Percentiles rank a stretch among this genome's conserved stretches.
Evolutionary conservation across 2,888 invertebrate species (phyloP).

Genomic region (Pyrrhia umbra): DNA sequence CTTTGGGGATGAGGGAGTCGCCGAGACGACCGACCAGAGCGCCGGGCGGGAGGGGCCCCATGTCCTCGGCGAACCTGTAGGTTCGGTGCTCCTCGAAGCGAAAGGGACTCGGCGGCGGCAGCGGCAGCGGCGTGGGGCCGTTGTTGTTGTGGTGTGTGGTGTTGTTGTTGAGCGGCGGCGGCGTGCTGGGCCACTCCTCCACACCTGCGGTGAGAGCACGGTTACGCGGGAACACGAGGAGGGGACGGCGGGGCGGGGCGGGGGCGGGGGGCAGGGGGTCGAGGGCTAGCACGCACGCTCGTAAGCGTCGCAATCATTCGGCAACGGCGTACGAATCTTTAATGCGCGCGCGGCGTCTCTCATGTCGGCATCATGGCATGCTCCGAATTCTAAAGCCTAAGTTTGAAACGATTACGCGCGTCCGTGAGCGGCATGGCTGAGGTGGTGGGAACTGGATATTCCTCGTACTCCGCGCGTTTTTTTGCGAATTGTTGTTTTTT

Average conservation of each 20-base stretch:
- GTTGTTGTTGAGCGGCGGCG: conserved; percentile 89
- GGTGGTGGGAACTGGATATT: conserved; percentile 80
- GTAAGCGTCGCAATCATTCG: conserved; percentile 77
- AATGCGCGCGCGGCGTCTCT: conserved; percentile 78
- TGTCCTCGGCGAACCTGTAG: conserved; percentile 96
- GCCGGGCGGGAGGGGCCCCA: conserved; percentile 93
- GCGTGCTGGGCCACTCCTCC: conserved; percentile 88
- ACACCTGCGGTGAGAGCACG: conserved; percentile 88
- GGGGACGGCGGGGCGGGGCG: conserved; percentile 84
- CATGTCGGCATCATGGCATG: conserved; percentile 70
- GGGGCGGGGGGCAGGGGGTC: conserved; percentile 69
- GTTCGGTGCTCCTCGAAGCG: conserved; percentile 95
- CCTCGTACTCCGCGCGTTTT: conserved; percentile 80
- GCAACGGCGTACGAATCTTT: conserved; percentile 73
- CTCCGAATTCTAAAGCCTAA: conserved; percentile 75
- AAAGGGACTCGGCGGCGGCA: conserved; percentile 92
- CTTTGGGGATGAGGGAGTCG: conserved; percentile 97
- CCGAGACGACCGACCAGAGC: conserved; percentile 96
- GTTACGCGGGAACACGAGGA: conserved; percentile 94
- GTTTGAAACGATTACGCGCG: conserved; percentile 81
- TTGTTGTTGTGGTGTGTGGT: conserved; percentile 90
- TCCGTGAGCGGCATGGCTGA: conserved; percentile 81
- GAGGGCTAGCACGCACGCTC: conserved; percentile 70
- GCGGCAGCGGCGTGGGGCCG: conserved; percentile 85
- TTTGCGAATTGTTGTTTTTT: conserved; percentile 60